Base-by-base conservation (phyloP, 92 coral and sea anemone genomes). In the Heteractis magnifica region DNA sequence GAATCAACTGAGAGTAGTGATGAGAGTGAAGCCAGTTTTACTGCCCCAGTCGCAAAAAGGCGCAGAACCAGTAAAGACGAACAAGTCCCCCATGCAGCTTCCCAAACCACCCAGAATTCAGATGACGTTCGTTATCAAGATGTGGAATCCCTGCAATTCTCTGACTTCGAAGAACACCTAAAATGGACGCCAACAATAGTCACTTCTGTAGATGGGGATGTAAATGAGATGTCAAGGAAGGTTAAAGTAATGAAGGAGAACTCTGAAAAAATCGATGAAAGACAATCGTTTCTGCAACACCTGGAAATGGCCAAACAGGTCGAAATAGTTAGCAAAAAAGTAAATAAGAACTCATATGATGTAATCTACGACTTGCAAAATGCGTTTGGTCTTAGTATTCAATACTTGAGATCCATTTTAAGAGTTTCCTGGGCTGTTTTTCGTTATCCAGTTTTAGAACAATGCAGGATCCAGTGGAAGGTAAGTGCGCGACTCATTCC, bases 281-380 rank as follows among this genome's bases (percentile, higher is more conserved):
- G 55, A 48, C 56, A 75, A 51, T 75, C 55, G 10, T 75, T 23
- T 48, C 78, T 75, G 1, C 78, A 75, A 51, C 78, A 75, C 19
- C 23, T 75, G 51, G 78, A 75, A 75, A 75, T 75, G 78, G 78
- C 78, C 10, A 75, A 48, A 15, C 78, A 75, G 52, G 48, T 75
- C 56, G 78, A 75, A 75, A 75, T 75, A 9, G 10, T 34, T n/a
- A 75, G 78, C 56, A 48, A 75, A 48, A 4, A n/a, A 48, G 23
- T 75, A 11, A 8, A n/a, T 6, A 75, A 20, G 78, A 9, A 75
- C 56, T 7, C 78, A 18, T 75, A 75, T n/a, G 78, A 75, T 48
- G 78, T 20, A 23, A 75, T 75, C 13, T 75, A 75, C 78, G 78
- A 51, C 78, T 75, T 75, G n/a, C 56, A 50, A 5, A 76, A 44